Evolutionary conservation across 2,797 vertebrate genomes (phyloP), one percentile per base, ranked within the genome.

Genomic region (Micropoecilia bifurca): DNA sequence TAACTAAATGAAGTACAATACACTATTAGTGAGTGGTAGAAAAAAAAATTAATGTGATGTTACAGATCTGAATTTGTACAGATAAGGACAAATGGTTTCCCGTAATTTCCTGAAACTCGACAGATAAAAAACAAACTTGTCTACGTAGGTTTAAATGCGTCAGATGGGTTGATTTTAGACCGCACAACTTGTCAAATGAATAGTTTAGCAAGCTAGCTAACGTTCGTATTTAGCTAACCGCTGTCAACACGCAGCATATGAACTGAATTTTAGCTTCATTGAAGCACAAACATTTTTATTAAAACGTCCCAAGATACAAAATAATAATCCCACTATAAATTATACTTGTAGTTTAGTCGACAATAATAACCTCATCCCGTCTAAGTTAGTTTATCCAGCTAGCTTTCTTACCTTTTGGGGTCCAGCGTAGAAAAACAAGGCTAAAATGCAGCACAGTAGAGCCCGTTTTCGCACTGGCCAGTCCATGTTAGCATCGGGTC

Each of bases 401-500:
- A 84, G 84, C 86, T 53, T 61, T 81, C 94, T 94, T 92, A 96
- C 95, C 95, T 91, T 94, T 78, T 88, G 91, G 73, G 93, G 80
- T 75, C 33, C 86, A 80, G 77, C 87, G 86, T 83, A 91, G 93
- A 85, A 92, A 14, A 96, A 87, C 89, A 94, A 68, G 78, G 90
- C 82, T 73, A 93, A 85, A 78, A 94, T 61, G 89, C 90, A 93
- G 92, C 95, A 95, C 82, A 95, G 79, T 48, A 94, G 90, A 91
- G 93, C 94, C 93, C 93, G 90, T 77, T 92, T 87, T 86, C 90
- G 94, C 77, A 86, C 91, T 20, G 92, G 90, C 95, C 95, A 93
- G 88, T 89, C 93, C 96, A 96, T 96, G 50, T 81, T 92, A 71
- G 43, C 43, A 18, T 71, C 50, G 74, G 89, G 82, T 87, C 89